Evolutionary conservation across 2,888 invertebrate species (phyloP).

Genomic region (Eurytoma californica): DNA sequence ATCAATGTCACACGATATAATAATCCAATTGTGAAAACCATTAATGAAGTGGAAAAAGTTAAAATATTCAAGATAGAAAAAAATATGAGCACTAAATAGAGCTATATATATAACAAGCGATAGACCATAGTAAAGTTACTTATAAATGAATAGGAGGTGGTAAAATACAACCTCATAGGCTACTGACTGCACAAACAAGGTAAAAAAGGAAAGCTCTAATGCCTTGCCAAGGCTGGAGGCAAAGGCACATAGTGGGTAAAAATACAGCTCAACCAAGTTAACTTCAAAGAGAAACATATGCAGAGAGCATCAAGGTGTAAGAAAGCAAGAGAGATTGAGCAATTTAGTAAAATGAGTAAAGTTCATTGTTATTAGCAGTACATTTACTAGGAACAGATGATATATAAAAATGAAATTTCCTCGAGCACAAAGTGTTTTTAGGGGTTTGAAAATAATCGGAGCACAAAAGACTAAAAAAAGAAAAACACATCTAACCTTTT

Average conservation of each 20-base stretch:
- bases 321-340: slow-evolving; percentile 35
- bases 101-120: slow-evolving; percentile 22
- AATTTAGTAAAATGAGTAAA: background rate
- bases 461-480: background rate
- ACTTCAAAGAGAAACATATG: slow-evolving; percentile 12
- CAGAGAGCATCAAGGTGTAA: slow-evolving; percentile 20
- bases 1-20: slow-evolving; percentile 44
- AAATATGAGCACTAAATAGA: slow-evolving; percentile 13
- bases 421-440: too few relatives aligned
- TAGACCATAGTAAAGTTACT: slow-evolving; percentile 38
- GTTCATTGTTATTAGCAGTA: too few relatives aligned
- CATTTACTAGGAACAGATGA: too few relatives aligned
- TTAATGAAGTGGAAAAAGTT: slow-evolving; percentile 47
- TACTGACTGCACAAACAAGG: slow-evolving; percentile 1
- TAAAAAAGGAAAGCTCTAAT: slow-evolving; percentile 19
- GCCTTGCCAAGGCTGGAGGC: slow-evolving; percentile 39
- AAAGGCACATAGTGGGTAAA: slow-evolving; percentile 29
- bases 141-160: slow-evolving; percentile 35
- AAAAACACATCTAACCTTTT: slow-evolving; percentile 44
- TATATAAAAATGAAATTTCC: too few relatives aligned
- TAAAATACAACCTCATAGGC: slow-evolving; percentile 23
- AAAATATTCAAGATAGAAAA: slow-evolving; percentile 31
- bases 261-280: slow-evolving; percentile 13
- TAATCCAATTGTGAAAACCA: slow-evolving; percentile 44
- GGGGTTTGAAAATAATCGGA: too few relatives aligned